Evolutionary conservation across 2,888 invertebrate genomes (phyloP).

Genomic region (Copidosoma aretas): DNA sequence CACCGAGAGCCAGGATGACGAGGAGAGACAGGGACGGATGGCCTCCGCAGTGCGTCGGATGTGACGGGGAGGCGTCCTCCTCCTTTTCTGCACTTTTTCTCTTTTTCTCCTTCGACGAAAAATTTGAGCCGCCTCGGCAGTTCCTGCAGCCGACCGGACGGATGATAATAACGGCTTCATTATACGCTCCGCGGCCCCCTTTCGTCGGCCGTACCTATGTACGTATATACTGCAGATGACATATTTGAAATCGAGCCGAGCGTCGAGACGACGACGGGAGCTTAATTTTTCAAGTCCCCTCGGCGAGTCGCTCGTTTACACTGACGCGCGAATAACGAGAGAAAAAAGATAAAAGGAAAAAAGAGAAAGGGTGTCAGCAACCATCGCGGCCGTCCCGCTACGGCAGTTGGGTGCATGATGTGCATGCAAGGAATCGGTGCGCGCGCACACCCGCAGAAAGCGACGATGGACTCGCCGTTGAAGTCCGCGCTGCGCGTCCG

Average conservation of each 20-base stretch:
- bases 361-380: background rate
- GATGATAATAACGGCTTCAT: conserved; percentile 56
- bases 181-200: conserved; percentile 45
- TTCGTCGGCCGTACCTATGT: too few relatives aligned
- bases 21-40: background rate
- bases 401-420: too few relatives aligned
- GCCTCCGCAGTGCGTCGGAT: background rate
- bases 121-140: conserved; percentile 54
- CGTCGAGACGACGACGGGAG: background rate
- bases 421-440: too few relatives aligned
- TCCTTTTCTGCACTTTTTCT: background rate
- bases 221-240: conserved; percentile 58
- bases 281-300: too few relatives aligned
- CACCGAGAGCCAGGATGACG: background rate
- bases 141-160: conserved; percentile 37
- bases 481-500: conserved; percentile 10
- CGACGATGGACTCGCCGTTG: background rate
- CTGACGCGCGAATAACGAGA: conserved; percentile 4
- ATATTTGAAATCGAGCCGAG: conserved; percentile 48
- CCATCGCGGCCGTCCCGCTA: background rate
- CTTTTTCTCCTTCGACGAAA: background rate
- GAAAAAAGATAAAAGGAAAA: background rate
- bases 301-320: background rate
- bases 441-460: conserved; percentile 5
- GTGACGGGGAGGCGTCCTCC: conserved; percentile 13